Evolutionary conservation across 2,113 vertebrate species (phyloP).

Genomic region (Cranoglanis bouderius): DNA sequence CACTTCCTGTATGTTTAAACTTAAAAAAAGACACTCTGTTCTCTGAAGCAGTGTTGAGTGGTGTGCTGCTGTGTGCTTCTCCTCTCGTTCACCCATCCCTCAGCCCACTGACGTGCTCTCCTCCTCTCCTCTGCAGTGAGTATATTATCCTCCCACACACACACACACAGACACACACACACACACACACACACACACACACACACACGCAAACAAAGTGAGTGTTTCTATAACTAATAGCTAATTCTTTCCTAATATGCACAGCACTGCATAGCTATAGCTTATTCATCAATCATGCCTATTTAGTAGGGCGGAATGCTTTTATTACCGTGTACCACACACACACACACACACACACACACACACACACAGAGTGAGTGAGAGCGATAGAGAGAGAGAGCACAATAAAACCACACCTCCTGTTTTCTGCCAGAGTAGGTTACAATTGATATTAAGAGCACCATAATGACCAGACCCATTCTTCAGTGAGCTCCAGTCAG

Average conservation of each 20-base stretch:
- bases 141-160: constrained; percentile 76
- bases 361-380: constrained; percentile 9
- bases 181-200: constrained; percentile 53
- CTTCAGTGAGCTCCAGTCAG: constrained; percentile 3
- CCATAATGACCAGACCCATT: constrained; percentile 26
- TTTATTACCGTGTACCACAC: constrained; percentile 39
- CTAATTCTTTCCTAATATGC: constrained; percentile 46
- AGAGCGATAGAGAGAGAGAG: not conserved
- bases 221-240: constrained; percentile 33
- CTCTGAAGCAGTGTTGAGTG: constrained; percentile 74
- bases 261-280: constrained; percentile 34
- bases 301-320: constrained; percentile 20
- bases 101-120: constrained; percentile 80
- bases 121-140: constrained; percentile 91
- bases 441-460: constrained; percentile 56
- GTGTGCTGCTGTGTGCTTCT: constrained; percentile 70
- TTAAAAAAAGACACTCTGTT: not conserved
- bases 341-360: constrained; percentile 26
- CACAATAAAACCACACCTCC: constrained; percentile 47
- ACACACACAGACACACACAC: constrained; percentile 45
- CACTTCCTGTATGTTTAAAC: not conserved
- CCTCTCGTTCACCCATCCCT: constrained; percentile 80
- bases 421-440: constrained; percentile 68
- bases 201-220: constrained; percentile 64
- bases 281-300: constrained; percentile 47